Evolutionary conservation across 2,888 invertebrate genomes (phyloP).

Genomic region (Melieria omissa): DNA sequence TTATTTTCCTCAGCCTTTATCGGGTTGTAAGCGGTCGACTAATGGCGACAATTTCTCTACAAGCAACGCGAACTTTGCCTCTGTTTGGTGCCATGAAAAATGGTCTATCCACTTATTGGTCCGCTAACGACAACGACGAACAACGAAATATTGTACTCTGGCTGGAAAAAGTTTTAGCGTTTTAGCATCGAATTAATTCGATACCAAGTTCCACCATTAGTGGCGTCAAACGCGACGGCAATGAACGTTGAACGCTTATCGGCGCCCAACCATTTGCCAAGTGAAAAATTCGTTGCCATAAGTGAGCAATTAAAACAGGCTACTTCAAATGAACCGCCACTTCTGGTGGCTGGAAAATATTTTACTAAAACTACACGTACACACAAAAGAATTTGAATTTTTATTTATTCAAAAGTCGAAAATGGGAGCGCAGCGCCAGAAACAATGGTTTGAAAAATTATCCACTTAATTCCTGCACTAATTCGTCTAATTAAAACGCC

Average conservation of each 20-base stretch:
- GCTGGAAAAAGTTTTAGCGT: not conserved
- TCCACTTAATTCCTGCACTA: conserved; percentile 52
- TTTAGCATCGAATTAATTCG: conserved; percentile 22
- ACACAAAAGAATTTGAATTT: not conserved
- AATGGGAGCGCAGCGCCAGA: too few relatives aligned
- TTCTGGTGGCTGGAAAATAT: not conserved
- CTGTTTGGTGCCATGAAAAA: not conserved
- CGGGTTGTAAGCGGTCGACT: not conserved
- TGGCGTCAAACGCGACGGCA: not conserved
- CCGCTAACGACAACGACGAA: not conserved
- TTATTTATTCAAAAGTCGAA: not conserved
- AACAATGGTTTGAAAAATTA: conserved; percentile 34
- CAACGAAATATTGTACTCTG: not conserved
- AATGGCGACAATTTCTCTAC: conserved; percentile 23
- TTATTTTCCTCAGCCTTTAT: conserved; percentile 44
- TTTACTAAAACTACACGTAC: not conserved
- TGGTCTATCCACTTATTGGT: conserved; percentile 9
- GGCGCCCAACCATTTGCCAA: conserved; percentile 14
- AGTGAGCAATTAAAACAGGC: conserved; percentile 29
- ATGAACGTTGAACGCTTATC: too few relatives aligned
- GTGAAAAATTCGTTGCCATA: conserved; percentile 35
- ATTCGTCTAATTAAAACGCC: conserved; percentile 51
- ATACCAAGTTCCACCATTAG: conserved; percentile 14
- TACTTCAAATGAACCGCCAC: too few relatives aligned
- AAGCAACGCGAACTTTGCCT: not conserved